These are phyloP conservation scores for Xanthia icteritia DNA, from an alignment of 2,888 invertebrate genomes.

Conservation along the genomic window DNA sequence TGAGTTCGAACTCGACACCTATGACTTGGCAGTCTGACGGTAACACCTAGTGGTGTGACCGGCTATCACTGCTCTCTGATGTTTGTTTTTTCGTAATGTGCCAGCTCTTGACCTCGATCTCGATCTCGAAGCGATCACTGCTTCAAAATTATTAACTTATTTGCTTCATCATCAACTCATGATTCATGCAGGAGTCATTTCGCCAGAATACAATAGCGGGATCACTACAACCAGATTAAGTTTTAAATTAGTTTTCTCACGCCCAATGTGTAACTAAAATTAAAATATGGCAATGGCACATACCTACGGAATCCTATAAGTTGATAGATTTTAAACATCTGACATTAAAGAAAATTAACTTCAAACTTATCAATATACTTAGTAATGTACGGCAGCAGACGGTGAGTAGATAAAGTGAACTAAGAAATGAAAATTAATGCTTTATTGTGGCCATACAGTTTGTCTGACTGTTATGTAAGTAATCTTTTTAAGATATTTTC, in stretches of 20 bases:
- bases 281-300: background rate
- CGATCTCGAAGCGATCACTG: too few relatives aligned
- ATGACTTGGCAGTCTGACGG: too few relatives aligned
- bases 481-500: background rate
- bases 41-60: too few relatives aligned
- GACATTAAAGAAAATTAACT: constrained; percentile 33
- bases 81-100: too few relatives aligned
- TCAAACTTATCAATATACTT: constrained; percentile 32
- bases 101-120: too few relatives aligned
- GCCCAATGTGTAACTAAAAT: too few relatives aligned
- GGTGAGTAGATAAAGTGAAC: constrained; percentile 33
- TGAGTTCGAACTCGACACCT: too few relatives aligned
- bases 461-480: background rate
- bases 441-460: constrained; percentile 1
- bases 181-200: background rate
- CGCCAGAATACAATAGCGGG: background rate
- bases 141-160: too few relatives aligned
- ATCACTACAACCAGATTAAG: background rate
- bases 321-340: background rate
- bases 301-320: background rate
- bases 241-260: background rate
- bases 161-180: too few relatives aligned
- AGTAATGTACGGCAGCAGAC: constrained; percentile 32
- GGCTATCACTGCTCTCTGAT: too few relatives aligned
- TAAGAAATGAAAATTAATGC: constrained; percentile 13